Evolutionary conservation across 2,797 vertebrate species (phyloP).

Genomic region (Australoheros facetus): DNA sequence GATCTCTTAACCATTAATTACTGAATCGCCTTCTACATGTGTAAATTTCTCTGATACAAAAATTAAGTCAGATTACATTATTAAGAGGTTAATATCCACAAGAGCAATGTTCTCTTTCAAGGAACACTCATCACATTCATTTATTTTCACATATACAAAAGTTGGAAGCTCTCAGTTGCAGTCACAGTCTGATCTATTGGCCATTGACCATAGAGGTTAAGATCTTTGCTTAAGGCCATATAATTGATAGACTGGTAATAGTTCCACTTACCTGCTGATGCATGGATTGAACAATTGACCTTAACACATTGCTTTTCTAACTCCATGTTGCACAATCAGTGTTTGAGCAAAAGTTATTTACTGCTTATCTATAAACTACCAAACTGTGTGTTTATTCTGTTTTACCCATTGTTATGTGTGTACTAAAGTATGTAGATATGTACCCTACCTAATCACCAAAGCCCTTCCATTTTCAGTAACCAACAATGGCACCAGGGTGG

Average conservation of each 20-base stretch:
- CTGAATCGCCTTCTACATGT: background rate
- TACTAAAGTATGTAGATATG: background rate
- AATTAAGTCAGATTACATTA: background rate
- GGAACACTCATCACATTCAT: background rate
- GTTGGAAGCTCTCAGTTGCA: background rate
- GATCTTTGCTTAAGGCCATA: background rate
- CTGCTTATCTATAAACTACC: background rate
- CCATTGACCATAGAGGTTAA: conserved; percentile 1
- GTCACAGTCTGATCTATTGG: background rate
- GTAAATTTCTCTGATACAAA: background rate
- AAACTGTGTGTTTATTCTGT: background rate
- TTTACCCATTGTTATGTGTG: background rate
- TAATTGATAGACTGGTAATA: background rate
- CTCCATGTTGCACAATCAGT: background rate
- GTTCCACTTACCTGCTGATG: background rate
- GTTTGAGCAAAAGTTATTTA: background rate
- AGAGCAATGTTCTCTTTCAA: background rate
- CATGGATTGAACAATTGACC: background rate
- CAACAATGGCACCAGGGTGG: no score
- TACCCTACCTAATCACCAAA: background rate
- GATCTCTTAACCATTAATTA: background rate
- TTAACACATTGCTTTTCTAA: background rate
- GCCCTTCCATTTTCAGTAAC: background rate
- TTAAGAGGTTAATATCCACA: background rate
- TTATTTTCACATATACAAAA: background rate